Conservation (phyloP, 1,140 invertebrate species). For the Nasonia vitripennis region DNA sequence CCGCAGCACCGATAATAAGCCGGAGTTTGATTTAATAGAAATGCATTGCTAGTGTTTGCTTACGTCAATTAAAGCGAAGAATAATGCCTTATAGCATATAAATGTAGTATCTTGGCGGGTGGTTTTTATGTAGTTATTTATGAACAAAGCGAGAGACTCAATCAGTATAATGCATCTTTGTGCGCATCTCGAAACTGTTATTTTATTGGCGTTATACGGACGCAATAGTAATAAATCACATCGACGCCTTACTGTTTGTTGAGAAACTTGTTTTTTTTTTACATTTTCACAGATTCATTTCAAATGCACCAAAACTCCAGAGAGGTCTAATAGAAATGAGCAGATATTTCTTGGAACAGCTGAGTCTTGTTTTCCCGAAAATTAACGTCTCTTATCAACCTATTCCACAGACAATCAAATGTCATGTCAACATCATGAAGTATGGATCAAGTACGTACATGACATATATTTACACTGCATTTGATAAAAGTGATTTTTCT, state of each 20-base stretch:
- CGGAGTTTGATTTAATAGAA: constrained; percentile 42
- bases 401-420: constrained; percentile 79
- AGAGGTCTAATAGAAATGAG: constrained; percentile 75
- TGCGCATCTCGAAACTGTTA: background rate
- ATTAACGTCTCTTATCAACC: constrained; percentile 75
- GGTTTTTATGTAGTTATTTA: background rate
- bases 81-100: constrained; percentile 26
- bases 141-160: background rate
- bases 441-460: constrained; percentile 76
- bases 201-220: background rate
- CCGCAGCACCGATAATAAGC: constrained; percentile 13
- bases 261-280: constrained; percentile 54
- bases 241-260: background rate
- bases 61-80: constrained; percentile 77
- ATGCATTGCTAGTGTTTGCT: constrained; percentile 36
- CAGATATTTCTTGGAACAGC: constrained; percentile 77
- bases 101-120: background rate
- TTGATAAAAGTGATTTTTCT: constrained; percentile 29
- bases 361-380: constrained; percentile 74
- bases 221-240: background rate
- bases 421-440: constrained; percentile 82
- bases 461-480: constrained; percentile 10
- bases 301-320: constrained; percentile 77
- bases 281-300: constrained; percentile 73
- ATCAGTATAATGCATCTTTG: background rate